Evolutionary conservation across 2,888 invertebrate species (phyloP).

Genomic region (Leptarthrus brevirostris): DNA sequence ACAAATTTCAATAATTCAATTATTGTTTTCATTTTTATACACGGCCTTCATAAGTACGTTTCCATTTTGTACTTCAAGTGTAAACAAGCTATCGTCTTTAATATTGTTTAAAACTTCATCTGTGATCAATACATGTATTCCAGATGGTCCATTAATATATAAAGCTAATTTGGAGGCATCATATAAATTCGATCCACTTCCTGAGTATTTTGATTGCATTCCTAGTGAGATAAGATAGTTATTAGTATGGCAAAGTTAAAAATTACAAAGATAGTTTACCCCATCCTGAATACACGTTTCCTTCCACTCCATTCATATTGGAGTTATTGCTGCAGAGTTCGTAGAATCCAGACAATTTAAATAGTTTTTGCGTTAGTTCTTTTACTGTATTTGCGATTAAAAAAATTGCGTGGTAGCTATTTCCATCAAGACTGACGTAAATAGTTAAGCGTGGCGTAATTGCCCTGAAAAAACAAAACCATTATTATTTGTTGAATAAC

Average conservation of each 20-base stretch:
- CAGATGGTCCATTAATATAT: slow-evolving; percentile 84
- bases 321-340: slow-evolving; percentile 62
- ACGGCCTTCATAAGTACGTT: slow-evolving; percentile 68
- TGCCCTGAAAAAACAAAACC: slow-evolving; percentile 68
- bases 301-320: slow-evolving; percentile 57
- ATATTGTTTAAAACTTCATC: slow-evolving; percentile 88
- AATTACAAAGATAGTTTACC: slow-evolving; percentile 46
- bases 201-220: slow-evolving; percentile 66
- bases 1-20: slow-evolving; percentile 22
- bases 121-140: slow-evolving; percentile 84
- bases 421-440: slow-evolving; percentile 80
- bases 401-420: slow-evolving; percentile 84
- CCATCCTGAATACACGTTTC: slow-evolving; percentile 56
- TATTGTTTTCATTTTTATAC: slow-evolving; percentile 62
- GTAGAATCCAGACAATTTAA: slow-evolving; percentile 70
- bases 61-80: slow-evolving; percentile 70
- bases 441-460: slow-evolving; percentile 84
- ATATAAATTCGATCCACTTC: slow-evolving; percentile 68
- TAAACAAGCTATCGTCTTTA: slow-evolving; percentile 81
- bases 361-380: slow-evolving; percentile 76
- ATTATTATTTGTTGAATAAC: too few relatives aligned
- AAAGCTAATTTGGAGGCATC: slow-evolving; percentile 72
- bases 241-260: neutral
- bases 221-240: slow-evolving; percentile 45
- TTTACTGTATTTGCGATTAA: slow-evolving; percentile 75